Evolutionary conservation across 2,888 invertebrate genomes (phyloP).

Genomic region (Conops quadrifasciatus): DNA sequence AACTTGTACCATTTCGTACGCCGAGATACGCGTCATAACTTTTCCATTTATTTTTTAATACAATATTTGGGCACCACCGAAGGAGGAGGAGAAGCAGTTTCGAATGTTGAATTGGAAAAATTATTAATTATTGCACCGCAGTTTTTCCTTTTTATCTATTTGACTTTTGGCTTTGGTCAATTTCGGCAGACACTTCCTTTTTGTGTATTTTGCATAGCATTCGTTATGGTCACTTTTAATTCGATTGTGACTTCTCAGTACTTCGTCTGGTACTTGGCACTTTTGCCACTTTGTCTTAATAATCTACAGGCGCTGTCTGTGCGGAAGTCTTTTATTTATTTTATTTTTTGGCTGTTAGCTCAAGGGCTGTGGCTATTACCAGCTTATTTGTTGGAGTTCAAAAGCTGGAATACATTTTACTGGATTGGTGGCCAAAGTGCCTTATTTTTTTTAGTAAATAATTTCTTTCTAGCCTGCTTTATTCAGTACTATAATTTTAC

Average conservation of each 20-base stretch:
- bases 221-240: slow-evolving; percentile 91
- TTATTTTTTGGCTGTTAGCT: slow-evolving; percentile 72
- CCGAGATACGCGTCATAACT: slow-evolving; percentile 92
- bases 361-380: slow-evolving; percentile 89
- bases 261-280: slow-evolving; percentile 93
- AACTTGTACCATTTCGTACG: slow-evolving; percentile 90
- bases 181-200: slow-evolving; percentile 79
- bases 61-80: slow-evolving; percentile 82
- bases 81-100: slow-evolving; percentile 66
- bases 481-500: slow-evolving; percentile 57
- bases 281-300: slow-evolving; percentile 84
- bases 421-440: slow-evolving; percentile 86
- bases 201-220: slow-evolving; percentile 83
- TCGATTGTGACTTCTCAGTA: slow-evolving; percentile 97
- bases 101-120: slow-evolving; percentile 69
- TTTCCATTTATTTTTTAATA: slow-evolving; percentile 94
- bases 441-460: slow-evolving; percentile 84
- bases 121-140: slow-evolving; percentile 74
- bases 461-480: slow-evolving; percentile 71
- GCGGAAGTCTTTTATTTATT: slow-evolving; percentile 66
- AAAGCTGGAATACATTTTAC: slow-evolving; percentile 81
- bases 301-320: slow-evolving; percentile 70
- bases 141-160: slow-evolving; percentile 71
- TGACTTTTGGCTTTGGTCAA: slow-evolving; percentile 75
- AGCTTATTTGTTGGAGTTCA: slow-evolving; percentile 93